Base-by-base conservation (phyloP, 1,140 invertebrate species). In the Hyles vespertilio region DNA sequence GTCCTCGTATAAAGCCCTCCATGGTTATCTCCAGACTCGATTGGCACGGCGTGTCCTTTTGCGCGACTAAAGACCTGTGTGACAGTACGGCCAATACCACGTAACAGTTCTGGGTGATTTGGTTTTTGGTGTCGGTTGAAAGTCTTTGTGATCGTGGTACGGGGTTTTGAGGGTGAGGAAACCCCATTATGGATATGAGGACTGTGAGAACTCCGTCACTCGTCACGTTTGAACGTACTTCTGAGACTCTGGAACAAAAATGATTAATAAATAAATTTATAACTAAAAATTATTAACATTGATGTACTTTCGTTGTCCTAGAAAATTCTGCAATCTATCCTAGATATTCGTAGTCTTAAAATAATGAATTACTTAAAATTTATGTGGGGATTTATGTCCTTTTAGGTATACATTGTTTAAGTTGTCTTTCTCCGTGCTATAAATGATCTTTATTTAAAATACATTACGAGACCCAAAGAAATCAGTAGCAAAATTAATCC, bases 201-300 rank as follows among this genome's bases (percentile, higher is more conserved):
- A 89, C 85, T 32, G 84, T 88, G 0, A 90, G 68, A 0, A 89
- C 67, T 11, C 89, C 89, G 32, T 79, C 81, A 32, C 68, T 81
- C 3, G 89, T 90, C 0, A 90, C 81, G 57, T 90, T 90, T 2
- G 88, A 90, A 40, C 87, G 73, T 5, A 90, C 88, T 67, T 89
- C 89, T 0, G 87, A 85, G 32, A 90, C 89, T 59, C 89, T 90
- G 81, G 34, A 87, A 87, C 45, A 63, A 59, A 69, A 59, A 48
- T n/a, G 5, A 11, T 10, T 9, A 9, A 3, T 5, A 40, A 40
- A 8, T 8, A 40, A 1, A 40, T 1, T 5, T 2, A 2, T 40
- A 40, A 40, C 22, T 22, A 22, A 22, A 22, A 22, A 22, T 22
- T 22, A 22, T 22, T 22, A 22, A 0, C 22, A 2, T 22, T 22